Evolutionary conservation across 1,140 invertebrate species (phyloP).

Genomic region (Arion vulgaris): DNA sequence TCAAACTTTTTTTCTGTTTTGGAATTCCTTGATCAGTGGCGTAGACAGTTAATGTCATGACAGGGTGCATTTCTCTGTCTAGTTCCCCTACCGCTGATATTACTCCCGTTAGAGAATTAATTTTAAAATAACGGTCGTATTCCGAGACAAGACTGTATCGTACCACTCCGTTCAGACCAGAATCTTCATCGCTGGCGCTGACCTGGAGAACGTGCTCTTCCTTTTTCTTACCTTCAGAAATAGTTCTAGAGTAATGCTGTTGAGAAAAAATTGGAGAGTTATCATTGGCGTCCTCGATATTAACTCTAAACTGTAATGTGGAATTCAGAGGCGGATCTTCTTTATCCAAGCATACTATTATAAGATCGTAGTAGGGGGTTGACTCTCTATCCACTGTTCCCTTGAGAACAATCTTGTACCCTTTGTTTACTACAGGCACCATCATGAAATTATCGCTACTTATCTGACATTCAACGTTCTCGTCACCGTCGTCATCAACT

Average conservation of each 20-base stretch:
- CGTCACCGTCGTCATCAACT: conserved; percentile 56
- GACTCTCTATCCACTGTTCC: conserved; percentile 83
- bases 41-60: conserved; percentile 40
- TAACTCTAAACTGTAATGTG: conserved; percentile 85
- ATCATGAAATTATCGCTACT: conserved; percentile 42
- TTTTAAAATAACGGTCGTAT: conserved; percentile 37
- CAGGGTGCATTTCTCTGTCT: conserved; percentile 51
- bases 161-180: conserved; percentile 78
- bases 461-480: conserved; percentile 52
- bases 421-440: conserved; percentile 44
- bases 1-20: conserved; percentile 81
- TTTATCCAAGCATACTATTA: conserved; percentile 75
- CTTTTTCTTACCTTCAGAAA: conserved; percentile 72
- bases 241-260: conserved; percentile 74
- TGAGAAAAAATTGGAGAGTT: conserved; percentile 46
- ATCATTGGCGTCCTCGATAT: conserved; percentile 75
- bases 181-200: conserved; percentile 85
- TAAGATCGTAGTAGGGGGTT: conserved; percentile 82
- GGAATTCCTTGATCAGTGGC: conserved; percentile 42
- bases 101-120: conserved; percentile 49
- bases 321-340: conserved; percentile 47
- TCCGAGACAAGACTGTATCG: conserved; percentile 41
- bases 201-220: conserved; percentile 75
- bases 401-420: conserved; percentile 54
- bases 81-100: conserved; percentile 45